Evolutionary conservation across 1,140 invertebrate genomes (phyloP).

Genomic region (Bombus cullumanus): DNA sequence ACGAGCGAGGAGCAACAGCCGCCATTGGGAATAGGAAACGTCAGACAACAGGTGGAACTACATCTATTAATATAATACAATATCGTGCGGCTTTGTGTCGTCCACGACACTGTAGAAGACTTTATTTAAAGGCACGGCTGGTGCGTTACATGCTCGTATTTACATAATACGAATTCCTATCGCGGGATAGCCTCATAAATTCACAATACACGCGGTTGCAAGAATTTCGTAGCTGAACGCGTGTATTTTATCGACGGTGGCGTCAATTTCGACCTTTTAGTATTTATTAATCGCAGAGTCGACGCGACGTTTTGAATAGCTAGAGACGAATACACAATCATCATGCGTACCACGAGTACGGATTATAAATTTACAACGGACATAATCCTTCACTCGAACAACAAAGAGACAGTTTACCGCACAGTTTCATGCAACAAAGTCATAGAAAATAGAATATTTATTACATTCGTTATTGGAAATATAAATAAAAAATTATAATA

Average conservation of each 20-base stretch:
- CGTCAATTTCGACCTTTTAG: conserved; percentile 43
- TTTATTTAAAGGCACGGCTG: conserved; percentile 57
- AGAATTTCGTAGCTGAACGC: conserved; percentile 5
- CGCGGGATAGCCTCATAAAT: conserved; percentile 18
- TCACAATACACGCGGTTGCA: background rate
- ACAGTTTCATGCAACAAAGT: background rate
- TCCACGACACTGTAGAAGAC: conserved; percentile 45
- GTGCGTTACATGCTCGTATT: conserved; percentile 34
- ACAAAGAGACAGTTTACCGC: background rate
- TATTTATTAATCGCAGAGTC: conserved; percentile 5
- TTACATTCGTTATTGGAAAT: background rate
- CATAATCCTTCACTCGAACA: background rate
- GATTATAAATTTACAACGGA: background rate
- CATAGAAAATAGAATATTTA: background rate
- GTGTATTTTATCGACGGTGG: conserved; percentile 14
- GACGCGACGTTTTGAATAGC: background rate
- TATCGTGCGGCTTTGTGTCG: background rate
- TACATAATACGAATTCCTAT: conserved; percentile 53
- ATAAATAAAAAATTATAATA: background rate
- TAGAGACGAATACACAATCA: background rate
- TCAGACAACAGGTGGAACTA: conserved; percentile 48
- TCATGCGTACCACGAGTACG: background rate
- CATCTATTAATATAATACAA: conserved; percentile 48
- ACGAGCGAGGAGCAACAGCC: background rate
- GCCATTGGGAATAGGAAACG: background rate